Conservation (phyloP, 2,113 vertebrate species). For the Triplophysa tibetana region DNA sequence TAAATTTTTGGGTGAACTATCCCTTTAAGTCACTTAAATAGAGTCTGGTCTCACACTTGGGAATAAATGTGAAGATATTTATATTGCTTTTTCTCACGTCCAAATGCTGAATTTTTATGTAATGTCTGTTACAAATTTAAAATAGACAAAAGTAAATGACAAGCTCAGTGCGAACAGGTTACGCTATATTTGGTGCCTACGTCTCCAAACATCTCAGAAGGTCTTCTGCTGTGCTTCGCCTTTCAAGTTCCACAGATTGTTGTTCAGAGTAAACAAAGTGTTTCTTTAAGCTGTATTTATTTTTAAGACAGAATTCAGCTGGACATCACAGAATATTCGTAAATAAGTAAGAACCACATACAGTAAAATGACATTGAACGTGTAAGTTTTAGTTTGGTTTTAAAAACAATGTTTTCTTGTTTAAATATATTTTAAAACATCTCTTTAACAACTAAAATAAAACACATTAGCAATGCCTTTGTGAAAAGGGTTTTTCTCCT, state of each 20-base stretch:
- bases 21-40: too few species aligned
- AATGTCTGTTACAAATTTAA: background rate
- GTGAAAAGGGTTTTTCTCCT: background rate
- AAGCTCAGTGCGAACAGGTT: background rate
- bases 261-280: background rate
- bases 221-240: background rate
- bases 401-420: background rate
- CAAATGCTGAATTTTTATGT: background rate
- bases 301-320: constrained; percentile 10
- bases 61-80: background rate
- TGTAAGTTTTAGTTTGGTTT: background rate
- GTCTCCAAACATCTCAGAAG: background rate
- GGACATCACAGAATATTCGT: constrained; percentile 10
- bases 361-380: too few species aligned
- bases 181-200: background rate
- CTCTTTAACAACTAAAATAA: background rate
- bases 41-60: background rate
- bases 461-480: background rate
- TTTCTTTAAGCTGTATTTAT: constrained; percentile 16
- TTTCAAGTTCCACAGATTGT: background rate
- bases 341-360: background rate
- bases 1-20: too few species aligned
- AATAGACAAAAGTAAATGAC: background rate
- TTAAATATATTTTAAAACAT: background rate
- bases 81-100: background rate